These are phyloP conservation scores for Gambusia affinis DNA, from an alignment of 2,113 vertebrate genomes.

Conservation along the genomic window DNA sequence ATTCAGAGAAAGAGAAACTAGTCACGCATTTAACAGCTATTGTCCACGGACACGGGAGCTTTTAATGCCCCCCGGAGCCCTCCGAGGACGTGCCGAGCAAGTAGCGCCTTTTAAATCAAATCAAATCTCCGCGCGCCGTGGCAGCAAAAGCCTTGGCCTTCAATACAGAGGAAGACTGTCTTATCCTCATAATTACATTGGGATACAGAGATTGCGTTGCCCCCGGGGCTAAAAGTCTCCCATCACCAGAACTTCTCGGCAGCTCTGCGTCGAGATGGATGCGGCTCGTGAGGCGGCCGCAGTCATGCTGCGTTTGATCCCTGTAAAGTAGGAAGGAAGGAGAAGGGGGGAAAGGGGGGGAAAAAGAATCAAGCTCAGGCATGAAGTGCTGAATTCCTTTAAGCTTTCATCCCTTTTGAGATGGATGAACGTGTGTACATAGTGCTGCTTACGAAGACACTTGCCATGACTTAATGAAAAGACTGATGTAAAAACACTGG, in stretches of 20 bases:
- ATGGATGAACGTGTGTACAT: conserved; percentile 43
- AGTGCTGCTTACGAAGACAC: conserved; percentile 6
- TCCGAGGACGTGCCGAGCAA: conserved; percentile 18
- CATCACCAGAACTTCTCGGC: conserved; percentile 39
- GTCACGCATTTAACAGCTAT: conserved; percentile 50
- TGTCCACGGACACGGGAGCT: conserved; percentile 50
- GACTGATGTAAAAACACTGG: conserved; percentile 17
- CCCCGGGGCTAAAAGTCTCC: conserved; percentile 50
- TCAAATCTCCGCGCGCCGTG: conserved; percentile 54
- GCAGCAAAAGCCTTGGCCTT: conserved; percentile 64
- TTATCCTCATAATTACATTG: conserved; percentile 69
- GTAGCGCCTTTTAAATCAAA: conserved; percentile 61
- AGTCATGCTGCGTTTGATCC: conserved; percentile 57
- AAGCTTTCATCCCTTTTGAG: conserved; percentile 42
- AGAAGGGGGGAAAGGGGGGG: no score
- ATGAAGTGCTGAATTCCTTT: conserved; percentile 44
- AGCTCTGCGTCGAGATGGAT: conserved; percentile 33
- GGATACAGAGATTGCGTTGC: conserved; percentile 68
- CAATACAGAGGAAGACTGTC: conserved; percentile 45
- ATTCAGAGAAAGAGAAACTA: conserved; percentile 47
- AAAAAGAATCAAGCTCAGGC: conserved; percentile 46
- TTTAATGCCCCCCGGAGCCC: conserved; percentile 33
- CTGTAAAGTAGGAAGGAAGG: conserved; percentile 25
- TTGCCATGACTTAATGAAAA: conserved; percentile 14
- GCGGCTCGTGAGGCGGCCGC: conserved; percentile 14